These are phyloP conservation scores for Ambastaia sidthimunki DNA, from an alignment of 2,797 vertebrate genomes.

Conservation along the genomic window DNA sequence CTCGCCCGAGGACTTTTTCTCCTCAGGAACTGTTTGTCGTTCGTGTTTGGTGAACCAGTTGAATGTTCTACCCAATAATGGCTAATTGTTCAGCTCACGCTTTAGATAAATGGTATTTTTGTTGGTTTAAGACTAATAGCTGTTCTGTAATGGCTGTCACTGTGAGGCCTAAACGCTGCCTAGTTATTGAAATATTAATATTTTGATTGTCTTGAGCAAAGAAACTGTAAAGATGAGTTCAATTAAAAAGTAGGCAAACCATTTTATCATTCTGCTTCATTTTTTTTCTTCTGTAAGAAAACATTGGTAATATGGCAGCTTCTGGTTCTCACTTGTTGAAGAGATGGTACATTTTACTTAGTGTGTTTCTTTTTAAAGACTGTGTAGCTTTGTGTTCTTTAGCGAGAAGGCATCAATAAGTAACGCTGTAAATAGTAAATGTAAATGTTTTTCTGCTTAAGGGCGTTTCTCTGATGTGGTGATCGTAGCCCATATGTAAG, in stretches of 20 bases:
- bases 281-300: slow-evolving; percentile 4
- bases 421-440: not conserved
- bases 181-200: slow-evolving; percentile 13
- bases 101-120: slow-evolving; percentile 16
- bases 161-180: not conserved
- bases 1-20: slow-evolving; percentile 36
- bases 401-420: slow-evolving; percentile 2
- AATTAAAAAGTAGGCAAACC: not conserved
- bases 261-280: slow-evolving; percentile 1
- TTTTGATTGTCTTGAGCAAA: not conserved
- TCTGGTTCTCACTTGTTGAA: slow-evolving; percentile 2
- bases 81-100: slow-evolving; percentile 29
- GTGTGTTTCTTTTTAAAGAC: not conserved
- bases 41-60: slow-evolving; percentile 15
- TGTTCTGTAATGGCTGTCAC: not conserved
- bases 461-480: not conserved
- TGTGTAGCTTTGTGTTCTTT: slow-evolving; percentile 16
- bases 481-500: not conserved
- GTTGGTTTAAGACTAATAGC: slow-evolving; percentile 27
- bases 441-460: no score
- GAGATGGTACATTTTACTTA: not conserved
- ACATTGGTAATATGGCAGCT: not conserved
- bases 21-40: slow-evolving; percentile 24
- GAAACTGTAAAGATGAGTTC: not conserved
- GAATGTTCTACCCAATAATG: slow-evolving; percentile 3